phyloP scores from a whole-genome alignment of 2,888 invertebrate species.

The Thymelicus acteon region DNA sequence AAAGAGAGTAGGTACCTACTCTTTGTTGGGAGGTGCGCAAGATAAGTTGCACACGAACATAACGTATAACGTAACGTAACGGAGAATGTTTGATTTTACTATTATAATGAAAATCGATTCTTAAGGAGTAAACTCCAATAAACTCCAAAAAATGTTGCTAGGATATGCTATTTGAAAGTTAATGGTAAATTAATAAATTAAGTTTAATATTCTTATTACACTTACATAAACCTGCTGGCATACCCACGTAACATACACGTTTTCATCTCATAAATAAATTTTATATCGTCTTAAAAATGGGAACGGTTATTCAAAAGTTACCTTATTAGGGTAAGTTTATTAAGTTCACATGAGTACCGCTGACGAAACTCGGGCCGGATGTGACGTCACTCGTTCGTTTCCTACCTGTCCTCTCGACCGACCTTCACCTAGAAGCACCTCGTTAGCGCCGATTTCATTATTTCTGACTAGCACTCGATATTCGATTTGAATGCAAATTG shows the following conservation, averaged over 20 bases:
- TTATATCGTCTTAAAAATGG: background rate
- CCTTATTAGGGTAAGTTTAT: slow-evolving; percentile 2
- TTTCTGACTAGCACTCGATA: slow-evolving; percentile 10
- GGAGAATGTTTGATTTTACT: no score
- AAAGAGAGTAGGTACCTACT: no score
- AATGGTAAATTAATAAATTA: no score
- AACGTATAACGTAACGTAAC: no score
- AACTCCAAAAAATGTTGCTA: no score
- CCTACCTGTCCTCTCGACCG: slow-evolving; percentile 62
- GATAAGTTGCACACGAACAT: no score
- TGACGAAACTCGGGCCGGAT: slow-evolving; percentile 59
- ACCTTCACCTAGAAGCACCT: slow-evolving; percentile 75
- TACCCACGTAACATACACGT: background rate
- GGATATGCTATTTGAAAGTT: no score
- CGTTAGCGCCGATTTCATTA: slow-evolving; percentile 45
- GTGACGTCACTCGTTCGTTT: slow-evolving; percentile 72
- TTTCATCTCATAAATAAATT: background rate
- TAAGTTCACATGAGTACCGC: slow-evolving; percentile 3
- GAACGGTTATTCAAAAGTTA: background rate
- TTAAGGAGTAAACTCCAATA: no score
- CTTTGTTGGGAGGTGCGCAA: no score
- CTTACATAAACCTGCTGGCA: no score
- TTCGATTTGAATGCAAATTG: slow-evolving; percentile 8
- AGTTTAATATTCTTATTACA: no score
- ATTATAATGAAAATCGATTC: no score